phyloP scores from a whole-genome alignment of 2,797 vertebrate genomes.

The Gobionotothen gibberifrons region DNA sequence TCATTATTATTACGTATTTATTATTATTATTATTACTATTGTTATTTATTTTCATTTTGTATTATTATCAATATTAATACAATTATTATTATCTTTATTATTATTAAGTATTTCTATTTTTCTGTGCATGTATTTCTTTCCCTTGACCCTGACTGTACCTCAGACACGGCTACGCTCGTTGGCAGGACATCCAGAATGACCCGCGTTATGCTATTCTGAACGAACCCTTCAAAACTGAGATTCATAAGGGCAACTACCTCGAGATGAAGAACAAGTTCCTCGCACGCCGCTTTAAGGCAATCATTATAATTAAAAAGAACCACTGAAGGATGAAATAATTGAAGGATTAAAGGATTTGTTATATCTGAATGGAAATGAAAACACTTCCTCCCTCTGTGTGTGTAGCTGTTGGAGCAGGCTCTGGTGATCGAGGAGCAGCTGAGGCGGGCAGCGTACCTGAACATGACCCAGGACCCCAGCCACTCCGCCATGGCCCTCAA shows the following conservation, averaged over 20 bases:
- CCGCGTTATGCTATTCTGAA: constrained; percentile 94
- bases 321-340: constrained; percentile 20
- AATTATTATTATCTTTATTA: too few relatives aligned
- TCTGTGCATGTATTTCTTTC: constrained; percentile 34
- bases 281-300: constrained; percentile 94
- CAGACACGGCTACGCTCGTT: constrained; percentile 97
- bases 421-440: constrained; percentile 98
- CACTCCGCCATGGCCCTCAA: constrained; percentile 98
- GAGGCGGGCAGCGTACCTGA: constrained; percentile 94
- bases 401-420: constrained; percentile 95
- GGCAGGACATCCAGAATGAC: constrained; percentile 99
- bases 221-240: constrained; percentile 97
- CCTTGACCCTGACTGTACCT: constrained; percentile 79
- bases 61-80: too few relatives aligned
- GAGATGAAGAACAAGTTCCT: constrained; percentile 99
- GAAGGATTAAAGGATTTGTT: constrained; percentile 41
- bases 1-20: too few relatives aligned
- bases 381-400: not conserved
- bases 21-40: too few relatives aligned
- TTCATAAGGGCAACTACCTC: constrained; percentile 97
- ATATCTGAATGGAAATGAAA: constrained; percentile 25
- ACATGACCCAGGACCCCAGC: constrained; percentile 96
- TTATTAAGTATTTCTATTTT: too few relatives aligned
- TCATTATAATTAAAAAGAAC: constrained; percentile 22
- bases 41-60: too few relatives aligned